These are phyloP conservation scores for Graphium colonna DNA, from an alignment of 2,888 invertebrate species.

Conservation along the genomic window DNA sequence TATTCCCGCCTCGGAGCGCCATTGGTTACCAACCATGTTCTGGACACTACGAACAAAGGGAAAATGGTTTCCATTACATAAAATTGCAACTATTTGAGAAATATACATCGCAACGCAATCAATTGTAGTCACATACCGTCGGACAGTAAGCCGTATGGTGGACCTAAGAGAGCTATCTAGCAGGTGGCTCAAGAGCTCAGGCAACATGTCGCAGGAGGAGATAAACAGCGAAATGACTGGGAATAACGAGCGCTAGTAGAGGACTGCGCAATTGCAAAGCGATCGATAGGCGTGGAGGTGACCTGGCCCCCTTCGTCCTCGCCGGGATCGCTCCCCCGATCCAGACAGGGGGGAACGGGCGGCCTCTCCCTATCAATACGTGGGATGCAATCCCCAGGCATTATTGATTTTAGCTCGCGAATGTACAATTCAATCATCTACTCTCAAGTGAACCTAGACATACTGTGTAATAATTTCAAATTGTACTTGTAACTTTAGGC, in stretches of 20 bases:
- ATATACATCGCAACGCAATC: too few relatives aligned
- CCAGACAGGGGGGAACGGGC: too few relatives aligned
- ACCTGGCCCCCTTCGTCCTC: not conserved
- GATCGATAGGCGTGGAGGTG: not conserved
- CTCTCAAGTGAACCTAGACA: not conserved
- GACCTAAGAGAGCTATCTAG: too few relatives aligned
- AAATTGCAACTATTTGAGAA: not conserved
- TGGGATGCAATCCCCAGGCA: not conserved
- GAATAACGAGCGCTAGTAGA: not conserved
- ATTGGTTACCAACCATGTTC: constrained; percentile 55
- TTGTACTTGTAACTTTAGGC: too few relatives aligned
- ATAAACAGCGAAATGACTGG: not conserved
- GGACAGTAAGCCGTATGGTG: too few relatives aligned
- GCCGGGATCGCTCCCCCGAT: not conserved
- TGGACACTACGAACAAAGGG: constrained; percentile 47
- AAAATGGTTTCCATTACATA: not conserved
- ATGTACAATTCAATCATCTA: not conserved
- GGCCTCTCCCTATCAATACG: not conserved
- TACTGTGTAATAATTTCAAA: too few relatives aligned
- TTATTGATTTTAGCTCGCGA: not conserved
- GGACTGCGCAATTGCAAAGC: not conserved
- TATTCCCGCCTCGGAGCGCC: constrained; percentile 51
- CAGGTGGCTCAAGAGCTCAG: too few relatives aligned
- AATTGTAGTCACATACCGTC: too few relatives aligned
- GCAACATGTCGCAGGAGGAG: not conserved